phyloP scores from a whole-genome alignment of 2,888 invertebrate genomes.

The Troides helena region DNA sequence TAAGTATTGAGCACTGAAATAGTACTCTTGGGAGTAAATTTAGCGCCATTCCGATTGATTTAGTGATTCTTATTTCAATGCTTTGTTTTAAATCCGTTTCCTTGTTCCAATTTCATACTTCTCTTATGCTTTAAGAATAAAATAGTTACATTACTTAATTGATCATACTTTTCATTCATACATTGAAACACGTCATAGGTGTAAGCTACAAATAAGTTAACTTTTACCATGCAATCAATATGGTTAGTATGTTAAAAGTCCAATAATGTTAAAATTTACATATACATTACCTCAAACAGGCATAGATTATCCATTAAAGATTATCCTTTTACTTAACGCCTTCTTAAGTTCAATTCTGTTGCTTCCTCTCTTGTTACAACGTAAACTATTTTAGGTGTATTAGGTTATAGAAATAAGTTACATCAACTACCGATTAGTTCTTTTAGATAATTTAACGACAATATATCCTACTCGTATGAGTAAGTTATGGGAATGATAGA shows the following conservation, averaged over 20 bases:
- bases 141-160: not conserved
- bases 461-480: too few species aligned
- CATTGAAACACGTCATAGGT: not conserved
- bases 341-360: too few species aligned
- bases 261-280: too few species aligned
- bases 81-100: not conserved
- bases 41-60: not conserved
- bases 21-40: conserved; percentile 5
- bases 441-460: too few species aligned
- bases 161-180: not conserved
- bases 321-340: not conserved
- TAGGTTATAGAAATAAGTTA: too few species aligned
- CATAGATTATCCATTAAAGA: not conserved
- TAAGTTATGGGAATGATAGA: too few species aligned
- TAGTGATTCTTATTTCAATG: conserved; percentile 1
- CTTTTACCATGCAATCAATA: too few species aligned
- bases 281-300: not conserved
- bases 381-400: too few species aligned
- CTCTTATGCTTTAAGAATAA: not conserved
- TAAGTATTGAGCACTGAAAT: conserved; percentile 4
- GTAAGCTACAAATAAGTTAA: too few species aligned
- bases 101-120: not conserved
- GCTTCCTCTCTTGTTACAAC: too few species aligned
- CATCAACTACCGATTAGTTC: too few species aligned
- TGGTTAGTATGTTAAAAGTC: too few species aligned